Evolutionary conservation across 92 coral and sea anemone species (phyloP), one percentile per base, ranked within the genome.

Genomic region (Umimayanthus kanabou): DNA sequence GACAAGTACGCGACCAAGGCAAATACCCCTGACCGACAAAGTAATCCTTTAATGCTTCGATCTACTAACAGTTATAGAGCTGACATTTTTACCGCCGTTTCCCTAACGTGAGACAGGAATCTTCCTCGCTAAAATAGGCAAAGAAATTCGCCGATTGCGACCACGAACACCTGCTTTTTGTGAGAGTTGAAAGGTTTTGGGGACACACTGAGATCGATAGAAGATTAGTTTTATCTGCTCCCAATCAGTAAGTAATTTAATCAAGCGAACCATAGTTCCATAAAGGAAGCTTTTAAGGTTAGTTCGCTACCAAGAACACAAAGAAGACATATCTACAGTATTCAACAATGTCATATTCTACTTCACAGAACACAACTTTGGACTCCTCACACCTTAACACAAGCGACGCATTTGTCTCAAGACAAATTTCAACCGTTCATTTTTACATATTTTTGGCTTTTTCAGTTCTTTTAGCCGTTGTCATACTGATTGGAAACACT

Each of bases 401-500:
- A 29, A 83, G 87, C 42, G 28, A 28, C 74, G 25, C 16, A n/a
- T 0, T 43, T 20, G 66, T 18, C 16, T 29, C 43, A 18, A 71
- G 66, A 45, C 87, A 45, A 23, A 0, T 69, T 79, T 83, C 78
- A 14, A 6, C 14, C 22, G 29, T 9, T 25, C 58, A 83, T n/a
- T 83, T 83, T 47, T 83, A 83, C 79, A 69, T 83, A 47, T 83
- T 83, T 49, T 22, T 83, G 29, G 88, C 75, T 49, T 87, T 90
- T 64, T 87, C 84, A 10, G 80, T 82, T 10, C 65, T 87, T 16
- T 80, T 90, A 4, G 83, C 90, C 25, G 33, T 73, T 18, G 28
- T 90, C 15, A 76, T 90, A 39, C 6, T 90, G 13, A 28, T 78
- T 37, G 93, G 93, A 7, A 90, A 90, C 30, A 77, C 80, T 6